Evolutionary conservation across 2,888 invertebrate species (phyloP), one percentile per base, ranked within the genome.

Genomic region (Meiosimyza platycephala): DNA sequence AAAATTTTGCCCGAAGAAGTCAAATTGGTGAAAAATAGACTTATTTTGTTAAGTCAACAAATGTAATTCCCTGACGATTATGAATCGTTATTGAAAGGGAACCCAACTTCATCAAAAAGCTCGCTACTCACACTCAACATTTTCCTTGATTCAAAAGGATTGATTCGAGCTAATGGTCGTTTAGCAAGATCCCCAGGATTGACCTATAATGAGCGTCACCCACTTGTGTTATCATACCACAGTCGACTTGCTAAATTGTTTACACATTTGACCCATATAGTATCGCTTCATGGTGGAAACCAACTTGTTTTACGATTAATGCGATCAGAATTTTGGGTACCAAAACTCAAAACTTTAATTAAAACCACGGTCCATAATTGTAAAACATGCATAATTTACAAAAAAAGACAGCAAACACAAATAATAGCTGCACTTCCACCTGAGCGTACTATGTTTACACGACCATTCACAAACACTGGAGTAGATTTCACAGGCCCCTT

Each of bases 91-190:
- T 11, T 22, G 11, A 7, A 22, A 6, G 15, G 22, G 22, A 22
- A 59, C 3, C 28, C 59, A 13, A 22, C 51, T 65, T 12, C 16
- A 6, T 48, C 51, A 18, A 64, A 64, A 50, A 64, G 64, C 22
- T 50, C 6, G 11, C 48, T 64, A 12, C 51, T 64, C 12, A 50
- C 64, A 50, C 47, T 64, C 16, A 64, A 64, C 51, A 48, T 28
- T 50, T 50, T 50, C 18, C 4, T 64, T 11, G 64, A 64, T 64
- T 64, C 64, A 22, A 40, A 64, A 11, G 48, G 64, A 13, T 15
- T 64, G 48, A 7, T 64, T 16, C 15, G 64, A 64, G 64, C 51
- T 50, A 64, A 64, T 64, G 64, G 64, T 6, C 16, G 64, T 12
- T 16, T 64, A 16, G 13, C 22, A 13, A 64, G 51, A 22, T 22